Conservation (phyloP, 2,888 invertebrate genomes). For the Perizoma affinitatum region DNA sequence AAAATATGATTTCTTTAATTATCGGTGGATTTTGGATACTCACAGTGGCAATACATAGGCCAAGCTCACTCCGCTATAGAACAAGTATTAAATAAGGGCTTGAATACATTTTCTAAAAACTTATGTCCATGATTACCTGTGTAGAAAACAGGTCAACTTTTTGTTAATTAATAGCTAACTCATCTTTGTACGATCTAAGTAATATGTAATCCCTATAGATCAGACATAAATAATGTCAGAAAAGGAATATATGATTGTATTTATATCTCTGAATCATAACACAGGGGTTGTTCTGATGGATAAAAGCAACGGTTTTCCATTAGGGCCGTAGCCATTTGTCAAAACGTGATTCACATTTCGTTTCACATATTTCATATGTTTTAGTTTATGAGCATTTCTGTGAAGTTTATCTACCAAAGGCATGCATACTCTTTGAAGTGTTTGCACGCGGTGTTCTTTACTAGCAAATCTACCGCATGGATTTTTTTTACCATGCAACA, state of each 20-base stretch:
- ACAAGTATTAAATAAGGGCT: too few species aligned
- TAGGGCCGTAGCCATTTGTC: slow-evolving; percentile 13
- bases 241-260: neutral
- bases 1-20: too few species aligned
- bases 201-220: neutral
- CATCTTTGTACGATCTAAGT: too few species aligned
- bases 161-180: too few species aligned
- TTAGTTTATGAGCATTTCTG: slow-evolving; percentile 2
- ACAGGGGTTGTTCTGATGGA: slow-evolving; percentile 3
- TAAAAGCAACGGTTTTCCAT: slow-evolving; percentile 24
- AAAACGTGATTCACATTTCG: slow-evolving; percentile 15
- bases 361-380: slow-evolving; percentile 11
- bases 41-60: too few species aligned
- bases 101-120: too few species aligned
- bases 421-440: neutral
- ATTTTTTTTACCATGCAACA: neutral
- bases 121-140: too few species aligned
- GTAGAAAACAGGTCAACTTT: too few species aligned
- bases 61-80: too few species aligned
- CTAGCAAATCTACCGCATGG: neutral
- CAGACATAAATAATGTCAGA: neutral
- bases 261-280: slow-evolving; percentile 4
- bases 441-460: neutral
- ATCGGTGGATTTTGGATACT: too few species aligned
- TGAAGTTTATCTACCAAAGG: slow-evolving; percentile 5